Percentiles rank a stretch among this genome's conserved stretches.
Conservation (phyloP, 2,888 invertebrate species). For the Lissocephala sabroskyi region DNA sequence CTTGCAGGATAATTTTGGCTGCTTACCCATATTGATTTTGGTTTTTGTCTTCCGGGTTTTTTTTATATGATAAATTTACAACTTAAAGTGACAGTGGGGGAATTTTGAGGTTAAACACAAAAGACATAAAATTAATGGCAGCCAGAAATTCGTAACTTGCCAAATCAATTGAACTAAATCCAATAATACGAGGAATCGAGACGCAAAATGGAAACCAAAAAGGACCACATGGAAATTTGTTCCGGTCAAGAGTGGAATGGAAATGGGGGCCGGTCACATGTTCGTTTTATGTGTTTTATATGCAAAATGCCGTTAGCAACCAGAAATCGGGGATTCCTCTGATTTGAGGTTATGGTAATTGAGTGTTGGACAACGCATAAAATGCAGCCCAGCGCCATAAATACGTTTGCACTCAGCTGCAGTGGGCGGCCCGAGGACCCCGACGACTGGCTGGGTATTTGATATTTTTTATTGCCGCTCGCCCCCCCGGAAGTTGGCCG, state of each 20-base stretch:
- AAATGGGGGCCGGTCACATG: conserved; percentile 59
- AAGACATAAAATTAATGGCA: conserved; percentile 37
- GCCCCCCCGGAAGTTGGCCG: conserved; percentile 29
- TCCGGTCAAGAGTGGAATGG: conserved; percentile 49
- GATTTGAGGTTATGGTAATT: conserved; percentile 57
- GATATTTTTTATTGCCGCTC: conserved; percentile 52
- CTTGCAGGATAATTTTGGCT: no score
- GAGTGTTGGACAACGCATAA: conserved; percentile 65
- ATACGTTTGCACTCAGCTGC: conserved; percentile 34
- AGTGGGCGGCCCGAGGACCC: conserved; percentile 26
- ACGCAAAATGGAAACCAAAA: no score
- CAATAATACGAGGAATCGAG: no score
- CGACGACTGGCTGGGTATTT: conserved; percentile 57
- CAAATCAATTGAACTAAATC: conserved; percentile 42
- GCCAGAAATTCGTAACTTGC: neutral
- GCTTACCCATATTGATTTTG: no score
- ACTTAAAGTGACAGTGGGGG: no score
- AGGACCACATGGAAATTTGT: conserved; percentile 43
- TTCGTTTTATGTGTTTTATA: conserved; percentile 72
- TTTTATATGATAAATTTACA: no score
- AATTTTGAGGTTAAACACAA: conserved; percentile 3
- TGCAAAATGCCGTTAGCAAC: no score
- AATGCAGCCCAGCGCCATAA: conserved; percentile 50
- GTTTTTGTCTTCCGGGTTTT: no score
- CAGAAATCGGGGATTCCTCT: no score